Evolutionary conservation across 2,888 invertebrate genomes (phyloP).

Genomic region (Brassicogethes aeneus): DNA sequence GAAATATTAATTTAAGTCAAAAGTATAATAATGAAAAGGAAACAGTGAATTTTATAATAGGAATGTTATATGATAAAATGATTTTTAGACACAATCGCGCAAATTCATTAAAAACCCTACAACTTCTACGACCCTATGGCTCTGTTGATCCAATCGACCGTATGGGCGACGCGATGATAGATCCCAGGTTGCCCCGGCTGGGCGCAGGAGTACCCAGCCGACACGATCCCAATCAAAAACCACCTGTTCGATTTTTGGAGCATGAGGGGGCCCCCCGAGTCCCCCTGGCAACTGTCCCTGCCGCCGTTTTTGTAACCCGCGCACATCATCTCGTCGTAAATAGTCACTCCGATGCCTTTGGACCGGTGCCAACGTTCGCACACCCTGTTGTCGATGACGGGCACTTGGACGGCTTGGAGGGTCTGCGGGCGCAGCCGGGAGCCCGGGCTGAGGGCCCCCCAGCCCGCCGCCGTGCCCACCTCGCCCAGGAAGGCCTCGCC

Average conservation of each 20-base stretch:
- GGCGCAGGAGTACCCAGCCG: conserved; percentile 90
- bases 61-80: no score
- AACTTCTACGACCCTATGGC: conserved; percentile 45
- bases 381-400: conserved; percentile 80
- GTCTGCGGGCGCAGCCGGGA: conserved; percentile 82
- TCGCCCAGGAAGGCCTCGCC: conserved; percentile 85
- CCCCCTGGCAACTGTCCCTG: conserved; percentile 69
- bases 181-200: conserved; percentile 90
- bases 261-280: conserved; percentile 87
- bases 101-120: no score
- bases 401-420: conserved; percentile 84
- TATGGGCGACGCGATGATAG: conserved; percentile 86
- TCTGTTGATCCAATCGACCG: conserved; percentile 84
- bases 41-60: no score
- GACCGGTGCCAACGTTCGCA: conserved; percentile 62
- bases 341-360: conserved; percentile 78
- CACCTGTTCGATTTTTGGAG: conserved; percentile 77
- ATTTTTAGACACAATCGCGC: no score
- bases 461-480: conserved; percentile 87
- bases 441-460: conserved; percentile 82
- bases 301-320: conserved; percentile 87
- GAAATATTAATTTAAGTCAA: no score
- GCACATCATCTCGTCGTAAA: conserved; percentile 93
- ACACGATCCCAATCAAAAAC: conserved; percentile 79
- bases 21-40: no score